Conservation (phyloP, 2,113 vertebrate species). For the Tiliqua scincoides region DNA sequence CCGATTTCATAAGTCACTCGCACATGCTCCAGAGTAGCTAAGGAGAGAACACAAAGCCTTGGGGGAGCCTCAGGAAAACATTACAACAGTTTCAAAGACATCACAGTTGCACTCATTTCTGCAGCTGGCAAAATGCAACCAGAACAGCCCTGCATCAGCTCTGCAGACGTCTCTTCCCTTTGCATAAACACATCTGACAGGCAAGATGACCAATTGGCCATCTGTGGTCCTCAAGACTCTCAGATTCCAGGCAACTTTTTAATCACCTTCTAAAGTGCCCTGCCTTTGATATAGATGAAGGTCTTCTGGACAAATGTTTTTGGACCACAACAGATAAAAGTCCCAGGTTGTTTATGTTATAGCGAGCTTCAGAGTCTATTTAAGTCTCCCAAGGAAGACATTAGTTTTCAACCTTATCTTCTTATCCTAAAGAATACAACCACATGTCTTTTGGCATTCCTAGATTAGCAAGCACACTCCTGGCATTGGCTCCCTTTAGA, state of each 20-base stretch:
- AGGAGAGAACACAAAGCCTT: not conserved
- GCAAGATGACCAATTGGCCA: slow-evolving; percentile 25
- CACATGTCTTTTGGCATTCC: not conserved
- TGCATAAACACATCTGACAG: slow-evolving; percentile 39
- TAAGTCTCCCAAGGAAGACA: slow-evolving; percentile 9
- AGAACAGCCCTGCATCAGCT: not conserved
- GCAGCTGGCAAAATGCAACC: not conserved
- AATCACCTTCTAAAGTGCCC: slow-evolving; percentile 26
- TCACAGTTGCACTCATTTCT: not conserved
- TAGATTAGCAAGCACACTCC: not conserved
- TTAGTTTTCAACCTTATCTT: not conserved
- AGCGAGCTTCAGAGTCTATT: not conserved
- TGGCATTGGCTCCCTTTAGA: not conserved
- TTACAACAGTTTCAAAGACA: not conserved
- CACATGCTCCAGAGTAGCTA: not conserved
- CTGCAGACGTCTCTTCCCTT: slow-evolving; percentile 21
- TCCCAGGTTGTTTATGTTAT: not conserved
- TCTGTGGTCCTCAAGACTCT: slow-evolving; percentile 40
- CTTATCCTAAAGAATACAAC: not conserved
- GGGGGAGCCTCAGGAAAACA: not conserved
- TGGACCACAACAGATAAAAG: slow-evolving; percentile 18
- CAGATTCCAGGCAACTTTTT: slow-evolving; percentile 31
- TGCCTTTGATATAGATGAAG: slow-evolving; percentile 65
- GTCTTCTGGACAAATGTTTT: slow-evolving; percentile 41
- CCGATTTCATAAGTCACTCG: not conserved